A percentile compares a stretch with the other conserved stretches of the same genome.
Evolutionary conservation across 1,140 invertebrate species (phyloP).

Genomic region (Cylas formicarius): DNA sequence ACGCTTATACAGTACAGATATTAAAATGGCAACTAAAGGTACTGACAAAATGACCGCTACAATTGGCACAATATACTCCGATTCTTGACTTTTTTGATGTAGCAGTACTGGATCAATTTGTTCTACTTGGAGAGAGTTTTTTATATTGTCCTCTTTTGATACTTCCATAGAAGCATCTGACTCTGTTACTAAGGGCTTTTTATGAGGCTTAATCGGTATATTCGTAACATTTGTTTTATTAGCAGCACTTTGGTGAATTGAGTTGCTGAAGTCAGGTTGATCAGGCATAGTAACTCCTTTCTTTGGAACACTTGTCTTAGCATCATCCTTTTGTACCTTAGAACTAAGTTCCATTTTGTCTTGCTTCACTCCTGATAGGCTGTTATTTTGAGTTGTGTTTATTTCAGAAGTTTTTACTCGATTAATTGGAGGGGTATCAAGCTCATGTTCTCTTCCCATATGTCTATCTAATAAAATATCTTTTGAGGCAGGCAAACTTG

Average conservation of each 20-base stretch:
- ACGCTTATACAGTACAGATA: constrained; percentile 54
- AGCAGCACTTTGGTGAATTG: no score
- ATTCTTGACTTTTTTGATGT: constrained; percentile 21
- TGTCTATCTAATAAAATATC: constrained; percentile 2
- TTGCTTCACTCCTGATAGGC: background rate
- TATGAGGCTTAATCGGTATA: background rate
- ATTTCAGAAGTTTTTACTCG: background rate
- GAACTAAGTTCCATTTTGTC: background rate
- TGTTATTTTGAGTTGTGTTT: background rate
- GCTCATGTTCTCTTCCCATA: constrained; percentile 5
- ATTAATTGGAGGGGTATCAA: background rate
- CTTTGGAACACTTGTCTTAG: constrained; percentile 20
- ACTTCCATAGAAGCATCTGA: constrained; percentile 8
- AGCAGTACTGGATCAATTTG: constrained; percentile 11
- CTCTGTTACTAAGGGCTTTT: constrained; percentile 15
- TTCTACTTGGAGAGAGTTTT: constrained; percentile 4
- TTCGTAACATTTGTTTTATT: constrained; percentile 13
- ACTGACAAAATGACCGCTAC: constrained; percentile 57
- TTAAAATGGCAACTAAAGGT: constrained; percentile 53
- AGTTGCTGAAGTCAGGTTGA: constrained; percentile 2
- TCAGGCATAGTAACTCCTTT: constrained; percentile 16
- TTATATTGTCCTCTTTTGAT: constrained; percentile 6
- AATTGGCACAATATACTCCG: constrained; percentile 58
- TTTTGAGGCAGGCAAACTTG: no score
- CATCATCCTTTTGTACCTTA: constrained; percentile 13